Base-by-base conservation (phyloP, 2,888 invertebrate species). In the Plagodis dolabraria region DNA sequence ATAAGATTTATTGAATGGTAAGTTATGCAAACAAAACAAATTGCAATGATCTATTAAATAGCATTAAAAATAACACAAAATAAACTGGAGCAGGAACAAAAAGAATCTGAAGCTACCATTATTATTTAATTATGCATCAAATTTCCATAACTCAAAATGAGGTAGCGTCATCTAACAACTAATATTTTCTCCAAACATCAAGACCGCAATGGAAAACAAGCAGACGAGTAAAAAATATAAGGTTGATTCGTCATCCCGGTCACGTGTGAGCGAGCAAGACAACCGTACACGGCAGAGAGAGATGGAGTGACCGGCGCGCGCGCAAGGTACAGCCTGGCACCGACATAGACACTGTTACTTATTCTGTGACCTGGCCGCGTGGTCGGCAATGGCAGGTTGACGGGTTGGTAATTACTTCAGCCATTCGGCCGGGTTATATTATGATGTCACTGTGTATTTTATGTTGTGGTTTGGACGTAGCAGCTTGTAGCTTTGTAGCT, bases 271-370 rank as follows among this genome's bases (percentile, higher is more conserved):
- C 53, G 69, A 69, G 68, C 47, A 66, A 65, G 76, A 70, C 63
- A 51, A 45, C 0, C 4, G 11, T 12, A 43, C 7, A 6, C 44
- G 69, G 53, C 67, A 47, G 67, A 72, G 64, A 12, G 65, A 55
- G 72, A 69, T 36, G 53, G 63, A 33, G 59, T 34, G 49, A 60
- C 54, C 49, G 72, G 78, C 79, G 81, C 74, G 67, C 73, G 82
- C 82, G 83, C 83, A 77, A 71, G 85, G 85, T 75, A 85, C 85
- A 36, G 85, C 51, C 82, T 84, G 85, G 83, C 74, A 84, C 84
- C 72, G 54, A 11, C 57, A 60, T 5, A 36, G 2, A 36, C 36
- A 40, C 40, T 40, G 5, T 40, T 40, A 10, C 5, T 7, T 40
- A 40, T 7, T 10, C 40, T 40, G 10, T 40, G 36, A 10, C 2